Base-by-base conservation (phyloP, 2,888 invertebrate genomes). In the Cantharis rustica region DNA sequence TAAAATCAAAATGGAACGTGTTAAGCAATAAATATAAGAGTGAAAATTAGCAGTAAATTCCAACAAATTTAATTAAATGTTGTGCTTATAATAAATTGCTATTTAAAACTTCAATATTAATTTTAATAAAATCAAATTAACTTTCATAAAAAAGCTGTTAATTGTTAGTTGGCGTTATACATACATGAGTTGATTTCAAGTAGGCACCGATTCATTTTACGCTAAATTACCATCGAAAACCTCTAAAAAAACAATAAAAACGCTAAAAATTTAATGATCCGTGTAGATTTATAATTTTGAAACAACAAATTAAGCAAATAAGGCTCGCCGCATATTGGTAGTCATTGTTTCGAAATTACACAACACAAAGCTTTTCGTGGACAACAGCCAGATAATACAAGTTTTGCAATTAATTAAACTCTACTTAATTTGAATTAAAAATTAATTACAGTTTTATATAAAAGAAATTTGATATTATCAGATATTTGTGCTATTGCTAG, bases 11-110 rank as follows among this genome's bases (percentile, higher is more conserved):
- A 47, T 9, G 47, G 47, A 47, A 47, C n/a, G 47, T 47, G 47
- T 47, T 47, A 47, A 47, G 47, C 47, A 47, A 47, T 47, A 47
- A 47, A 47, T 47, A 47, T 47, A 47, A 47, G 47, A 47, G 47
- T 47, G 47, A 47, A 47, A 47, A 66, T 23, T 66, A 66, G 20
- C 64, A 16, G 23, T 66, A 66, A 66, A 66, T 66, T 66, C n/a
- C 23, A 66, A 20, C 64, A 66, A 66, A 66, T 66, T 66, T 66
- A 66, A 66, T 66, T 66, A 66, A 66, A 66, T 66, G 64, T 20
- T 66, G 23, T 20, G 20, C 20, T 66, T 20, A 66, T 13, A 66
- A 20, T 23, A 66, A 66, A 66, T 20, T 20, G 1, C 10, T 20
- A 20, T 66, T 66, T 20, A 20, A 23, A 16, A 13, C 64, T 66